These are phyloP conservation scores for Archivesica marissinica DNA, from an alignment of 1,140 invertebrate species.

Conservation along the genomic window DNA sequence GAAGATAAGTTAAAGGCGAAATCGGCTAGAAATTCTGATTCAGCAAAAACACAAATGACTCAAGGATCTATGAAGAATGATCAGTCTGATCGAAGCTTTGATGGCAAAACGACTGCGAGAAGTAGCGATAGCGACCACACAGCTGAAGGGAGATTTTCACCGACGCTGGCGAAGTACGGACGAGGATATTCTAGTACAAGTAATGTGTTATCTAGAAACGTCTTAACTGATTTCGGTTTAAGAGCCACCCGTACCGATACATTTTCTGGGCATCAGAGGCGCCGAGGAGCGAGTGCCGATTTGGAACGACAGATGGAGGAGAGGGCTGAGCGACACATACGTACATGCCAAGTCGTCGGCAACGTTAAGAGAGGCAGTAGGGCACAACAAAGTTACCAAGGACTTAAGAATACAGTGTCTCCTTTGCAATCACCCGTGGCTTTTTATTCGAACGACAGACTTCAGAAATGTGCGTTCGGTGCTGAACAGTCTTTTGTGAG, in stretches of 20 bases:
- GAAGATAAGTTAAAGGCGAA: slow-evolving; percentile 12
- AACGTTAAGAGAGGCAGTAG: slow-evolving; percentile 42
- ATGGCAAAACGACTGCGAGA: not conserved
- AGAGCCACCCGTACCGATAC: slow-evolving; percentile 30
- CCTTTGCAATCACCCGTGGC: slow-evolving; percentile 21
- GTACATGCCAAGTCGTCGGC: slow-evolving; percentile 38
- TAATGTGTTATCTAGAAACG: slow-evolving; percentile 9
- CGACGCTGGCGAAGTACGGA: not conserved
- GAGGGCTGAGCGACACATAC: slow-evolving; percentile 43
- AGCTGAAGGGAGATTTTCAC: not conserved
- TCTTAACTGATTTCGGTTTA: slow-evolving; percentile 48
- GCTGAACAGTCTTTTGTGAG: slow-evolving; percentile 14
- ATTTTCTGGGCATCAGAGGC: slow-evolving; percentile 45
- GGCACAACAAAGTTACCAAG: slow-evolving; percentile 8
- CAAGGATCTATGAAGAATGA: not conserved
- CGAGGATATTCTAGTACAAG: not conserved
- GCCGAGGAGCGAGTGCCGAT: slow-evolving; percentile 34
- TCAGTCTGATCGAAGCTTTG: not conserved
- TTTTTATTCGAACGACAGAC: not conserved
- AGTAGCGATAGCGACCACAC: not conserved
- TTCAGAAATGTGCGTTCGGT: not conserved
- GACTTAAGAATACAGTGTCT: slow-evolving; percentile 43
- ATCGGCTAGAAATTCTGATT: not conserved
- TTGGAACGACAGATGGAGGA: slow-evolving; percentile 33
- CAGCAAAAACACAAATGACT: not conserved